phyloP scores from a whole-genome alignment of 2,113 vertebrate species.

The Cervus canadensis region DNA sequence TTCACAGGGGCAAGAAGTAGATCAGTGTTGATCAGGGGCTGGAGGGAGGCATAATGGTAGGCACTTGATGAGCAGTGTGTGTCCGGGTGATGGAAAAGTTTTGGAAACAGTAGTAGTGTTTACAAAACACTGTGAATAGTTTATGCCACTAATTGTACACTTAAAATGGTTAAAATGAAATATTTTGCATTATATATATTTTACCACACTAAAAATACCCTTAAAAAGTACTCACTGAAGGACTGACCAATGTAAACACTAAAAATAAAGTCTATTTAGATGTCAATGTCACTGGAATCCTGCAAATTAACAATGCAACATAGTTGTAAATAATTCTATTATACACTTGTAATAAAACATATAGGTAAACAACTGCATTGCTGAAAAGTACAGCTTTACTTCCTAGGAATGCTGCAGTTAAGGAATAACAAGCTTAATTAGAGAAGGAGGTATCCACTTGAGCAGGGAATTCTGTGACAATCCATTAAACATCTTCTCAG shows the following conservation, averaged over 20 bases:
- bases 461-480: neutral
- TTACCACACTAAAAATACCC: neutral
- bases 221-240: neutral
- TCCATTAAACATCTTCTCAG: neutral
- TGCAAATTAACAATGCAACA: neutral
- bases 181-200: neutral
- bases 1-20: neutral
- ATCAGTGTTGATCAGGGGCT: neutral
- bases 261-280: neutral
- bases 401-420: neutral
- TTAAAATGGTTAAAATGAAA: neutral
- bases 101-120: neutral
- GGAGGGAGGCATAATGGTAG: neutral
- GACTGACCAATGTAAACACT: neutral
- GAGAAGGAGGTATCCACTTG: neutral
- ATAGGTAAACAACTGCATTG: neutral
- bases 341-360: neutral
- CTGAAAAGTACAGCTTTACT: neutral
- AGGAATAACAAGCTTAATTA: conserved; percentile 45
- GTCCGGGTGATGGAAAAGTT: neutral
- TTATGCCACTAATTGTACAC: neutral
- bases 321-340: neutral
- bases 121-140: neutral
- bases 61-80: neutral
- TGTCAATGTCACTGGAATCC: neutral